Evolutionary conservation across 2,113 vertebrate genomes (phyloP), one percentile per base, ranked within the genome.

Genomic region (Tautogolabrus adspersus): DNA sequence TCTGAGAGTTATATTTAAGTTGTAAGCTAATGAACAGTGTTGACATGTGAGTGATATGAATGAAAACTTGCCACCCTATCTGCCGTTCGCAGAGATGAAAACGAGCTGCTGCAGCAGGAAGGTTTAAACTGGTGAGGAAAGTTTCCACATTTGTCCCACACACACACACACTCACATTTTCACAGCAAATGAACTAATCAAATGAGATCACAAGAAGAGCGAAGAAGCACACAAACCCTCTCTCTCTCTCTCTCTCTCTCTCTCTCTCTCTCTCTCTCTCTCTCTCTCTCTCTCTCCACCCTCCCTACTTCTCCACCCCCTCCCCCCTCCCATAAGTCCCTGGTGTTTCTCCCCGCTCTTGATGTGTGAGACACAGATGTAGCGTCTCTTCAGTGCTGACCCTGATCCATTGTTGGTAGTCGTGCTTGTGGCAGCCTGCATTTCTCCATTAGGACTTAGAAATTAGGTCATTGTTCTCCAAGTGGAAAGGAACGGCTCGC

Each of bases 71-170:
- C 84, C 67, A 73, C 86, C 87, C 81, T 90, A 79, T 92, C 83
- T 93, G 82, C 87, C 75, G 49, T 94, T 75, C 72, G 79, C 92
- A 93, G 92, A 92, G 89, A 91, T 84, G 90, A 93, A 85, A 90
- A 87, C 87, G 88, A 91, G 84, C 80, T 83, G 86, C 89, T 87
- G 85, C 87, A 92, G 67, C 92, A 92, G 44, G 92, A 94, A 76
- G 90, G 84, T 93, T 94, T 92, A 88, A 89, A 91, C 90, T 91
- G 87, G 91, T 93, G 93, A 94, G 91, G 91, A 93, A 81, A 85
- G 84, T 58, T 84, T 90, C 78, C 87, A 89, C 86, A 87, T 87
- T 79, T 86, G 71, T 88, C 79, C 77, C 81, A 74, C 64, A 52
- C 18, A 52, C 49, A 52, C 49, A 52, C 49, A 83, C 85, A 89